Base-by-base conservation (phyloP, 2,113 vertebrate species). In the Zingel zingel region DNA sequence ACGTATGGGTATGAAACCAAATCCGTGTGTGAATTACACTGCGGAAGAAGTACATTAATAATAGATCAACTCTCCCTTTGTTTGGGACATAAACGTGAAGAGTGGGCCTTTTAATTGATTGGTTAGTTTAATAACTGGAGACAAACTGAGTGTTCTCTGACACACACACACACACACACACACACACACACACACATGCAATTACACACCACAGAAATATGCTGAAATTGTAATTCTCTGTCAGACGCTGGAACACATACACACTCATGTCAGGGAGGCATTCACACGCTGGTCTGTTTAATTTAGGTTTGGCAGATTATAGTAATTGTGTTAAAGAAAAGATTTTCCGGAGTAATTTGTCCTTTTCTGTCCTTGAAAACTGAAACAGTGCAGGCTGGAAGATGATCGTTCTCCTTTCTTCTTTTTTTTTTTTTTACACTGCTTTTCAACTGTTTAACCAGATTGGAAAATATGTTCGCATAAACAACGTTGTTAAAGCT, bases 321-420 rank as follows among this genome's bases (percentile, higher is more conserved):
- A 85, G 88, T 89, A 75, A 92, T 92, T 88, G 88, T 67, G 79
- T 57, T 73, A 76, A 90, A 91, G 74, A 89, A 91, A 87, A 81
- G 71, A 74, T 76, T 88, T 88, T 85, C 45, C 67, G 19, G 70
- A 91, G 76, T 77, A 64, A 84, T 86, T 89, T 88, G 81, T 64
- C 78, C 83, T 89, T 86, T 89, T 77, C 65, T 74, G 70, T 82
- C 88, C 88, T 89, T 90, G 79, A 85, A 81, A 47, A 71, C 21
- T 74, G 64, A 66, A 81, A 36, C 73, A 16, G 54, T 13, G 18
- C 39, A 1, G 10, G 39, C 66, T 72, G 45, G 79, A 77, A 63
- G 66, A 58, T 47, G 54, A 72, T 45, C 48, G 25, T 48, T 66
- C n/a, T 2, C 6, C 27, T 63, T 36, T 5, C 57, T 18, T 18